These are phyloP conservation scores for Petaurus breviceps DNA, from an alignment of 2,113 vertebrate genomes.

Conservation along the genomic window DNA sequence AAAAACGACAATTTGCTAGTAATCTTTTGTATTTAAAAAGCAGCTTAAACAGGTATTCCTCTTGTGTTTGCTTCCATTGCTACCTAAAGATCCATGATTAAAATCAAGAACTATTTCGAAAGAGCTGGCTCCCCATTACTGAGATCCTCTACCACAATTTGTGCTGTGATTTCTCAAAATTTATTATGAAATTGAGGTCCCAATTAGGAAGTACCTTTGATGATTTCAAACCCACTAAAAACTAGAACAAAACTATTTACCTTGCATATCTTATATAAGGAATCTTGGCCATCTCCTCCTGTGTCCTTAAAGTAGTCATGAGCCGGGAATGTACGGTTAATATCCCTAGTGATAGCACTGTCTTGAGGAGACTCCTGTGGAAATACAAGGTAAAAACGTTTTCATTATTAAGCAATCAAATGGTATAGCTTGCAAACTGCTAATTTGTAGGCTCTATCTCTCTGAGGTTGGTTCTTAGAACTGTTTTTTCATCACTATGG, in stretches of 20 bases:
- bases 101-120: neutral
- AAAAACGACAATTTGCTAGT: constrained; percentile 11
- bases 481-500: neutral
- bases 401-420: neutral
- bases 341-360: constrained; percentile 98
- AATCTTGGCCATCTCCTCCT: constrained; percentile 98
- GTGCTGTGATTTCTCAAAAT: neutral
- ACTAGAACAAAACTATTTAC: constrained; percentile 76
- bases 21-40: constrained; percentile 53
- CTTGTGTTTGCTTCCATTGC: neutral
- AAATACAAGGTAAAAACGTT: constrained; percentile 22
- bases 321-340: constrained; percentile 98
- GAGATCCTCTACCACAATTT: neutral
- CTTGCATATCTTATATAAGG: constrained; percentile 99
- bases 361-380: constrained; percentile 97
- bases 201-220: too few species aligned
- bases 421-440: neutral
- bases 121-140: neutral
- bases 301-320: constrained; percentile 99
- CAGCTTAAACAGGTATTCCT: constrained; percentile 20
- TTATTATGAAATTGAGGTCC: neutral
- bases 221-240: constrained; percentile 54
- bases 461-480: neutral
- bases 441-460: neutral
- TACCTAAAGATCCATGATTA: neutral